These are phyloP conservation scores for Microtus montanus DNA, from an alignment of 2,113 vertebrate genomes.

Conservation along the genomic window DNA sequence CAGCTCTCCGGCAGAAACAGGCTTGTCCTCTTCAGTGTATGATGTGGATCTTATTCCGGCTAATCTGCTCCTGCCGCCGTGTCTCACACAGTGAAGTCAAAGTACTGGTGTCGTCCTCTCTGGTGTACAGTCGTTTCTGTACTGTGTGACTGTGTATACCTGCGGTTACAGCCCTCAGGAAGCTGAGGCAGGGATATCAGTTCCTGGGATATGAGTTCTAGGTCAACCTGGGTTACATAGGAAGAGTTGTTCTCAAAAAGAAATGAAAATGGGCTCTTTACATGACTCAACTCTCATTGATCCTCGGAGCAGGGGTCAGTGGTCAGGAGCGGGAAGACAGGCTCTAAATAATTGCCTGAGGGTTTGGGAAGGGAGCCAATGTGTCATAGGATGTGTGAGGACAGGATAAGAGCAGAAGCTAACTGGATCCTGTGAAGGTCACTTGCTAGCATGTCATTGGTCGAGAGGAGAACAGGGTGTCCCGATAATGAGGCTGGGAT, in stretches of 20 bases:
- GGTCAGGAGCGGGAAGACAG: not conserved
- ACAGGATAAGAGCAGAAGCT: not conserved
- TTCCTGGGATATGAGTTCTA: not conserved
- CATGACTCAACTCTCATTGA: not conserved
- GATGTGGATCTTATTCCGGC: not conserved
- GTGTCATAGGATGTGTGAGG: not conserved
- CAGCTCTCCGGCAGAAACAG: not conserved
- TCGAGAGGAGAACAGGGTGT: not conserved
- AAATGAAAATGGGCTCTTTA: not conserved
- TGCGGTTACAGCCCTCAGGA: not conserved
- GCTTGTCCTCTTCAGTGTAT: not conserved
- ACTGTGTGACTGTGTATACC: not conserved
- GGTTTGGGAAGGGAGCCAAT: too few relatives aligned
- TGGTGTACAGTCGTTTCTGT: not conserved
- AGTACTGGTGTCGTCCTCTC: rapidly evolving
- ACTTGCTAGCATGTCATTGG: not conserved
- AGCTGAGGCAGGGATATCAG: not conserved
- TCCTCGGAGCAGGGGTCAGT: not conserved
- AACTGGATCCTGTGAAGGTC: not conserved
- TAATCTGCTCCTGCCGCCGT: not conserved
- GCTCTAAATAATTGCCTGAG: rapidly evolving
- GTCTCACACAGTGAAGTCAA: not conserved
- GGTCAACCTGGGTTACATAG: not conserved
- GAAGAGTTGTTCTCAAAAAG: not conserved
- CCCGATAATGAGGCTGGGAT: not conserved